Evolutionary conservation across 2,113 vertebrate species (phyloP).

Genomic region (Salminus brasiliensis): DNA sequence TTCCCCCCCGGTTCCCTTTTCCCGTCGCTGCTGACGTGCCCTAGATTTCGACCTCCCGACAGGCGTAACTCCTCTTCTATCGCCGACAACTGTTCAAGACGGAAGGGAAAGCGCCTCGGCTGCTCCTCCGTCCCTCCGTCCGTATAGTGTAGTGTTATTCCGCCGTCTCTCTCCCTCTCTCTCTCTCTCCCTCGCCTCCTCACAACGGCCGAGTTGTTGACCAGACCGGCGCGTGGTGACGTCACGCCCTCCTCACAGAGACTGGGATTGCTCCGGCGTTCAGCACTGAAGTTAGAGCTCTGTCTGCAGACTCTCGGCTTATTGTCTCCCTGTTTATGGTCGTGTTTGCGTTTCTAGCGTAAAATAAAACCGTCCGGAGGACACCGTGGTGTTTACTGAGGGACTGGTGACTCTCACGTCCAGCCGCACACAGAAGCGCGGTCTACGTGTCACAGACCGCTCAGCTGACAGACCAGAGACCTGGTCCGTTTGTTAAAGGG

Average conservation of each 20-base stretch:
- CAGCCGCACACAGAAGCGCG: too few relatives aligned
- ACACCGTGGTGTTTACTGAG: too few relatives aligned
- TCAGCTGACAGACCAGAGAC: too few relatives aligned
- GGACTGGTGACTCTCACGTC: too few relatives aligned
- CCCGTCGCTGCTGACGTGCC: not conserved
- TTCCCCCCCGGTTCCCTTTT: not conserved
- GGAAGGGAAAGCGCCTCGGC: not conserved
- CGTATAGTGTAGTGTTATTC: constrained; percentile 47
- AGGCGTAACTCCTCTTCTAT: not conserved
- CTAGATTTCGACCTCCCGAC: constrained; percentile 22
- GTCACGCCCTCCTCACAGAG: constrained; percentile 37
- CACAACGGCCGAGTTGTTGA: constrained; percentile 55
- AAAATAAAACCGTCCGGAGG: too few relatives aligned
- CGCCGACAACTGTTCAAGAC: not conserved
- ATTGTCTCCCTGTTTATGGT: not conserved
- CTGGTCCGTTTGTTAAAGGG: too few relatives aligned
- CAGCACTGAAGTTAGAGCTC: not conserved
- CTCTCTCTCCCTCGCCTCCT: constrained; percentile 9
- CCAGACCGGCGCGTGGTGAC: constrained; percentile 50
- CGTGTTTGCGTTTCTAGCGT: not conserved
- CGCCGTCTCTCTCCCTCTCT: constrained; percentile 10
- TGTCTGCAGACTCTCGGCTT: not conserved
- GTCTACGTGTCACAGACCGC: too few relatives aligned
- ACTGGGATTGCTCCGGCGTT: constrained; percentile 15
- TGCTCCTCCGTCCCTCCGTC: not conserved